A percentile compares a stretch with the other conserved stretches of the same genome.
Evolutionary conservation across 2,113 vertebrate genomes (phyloP).

Genomic region (Oostethus manadensis): DNA sequence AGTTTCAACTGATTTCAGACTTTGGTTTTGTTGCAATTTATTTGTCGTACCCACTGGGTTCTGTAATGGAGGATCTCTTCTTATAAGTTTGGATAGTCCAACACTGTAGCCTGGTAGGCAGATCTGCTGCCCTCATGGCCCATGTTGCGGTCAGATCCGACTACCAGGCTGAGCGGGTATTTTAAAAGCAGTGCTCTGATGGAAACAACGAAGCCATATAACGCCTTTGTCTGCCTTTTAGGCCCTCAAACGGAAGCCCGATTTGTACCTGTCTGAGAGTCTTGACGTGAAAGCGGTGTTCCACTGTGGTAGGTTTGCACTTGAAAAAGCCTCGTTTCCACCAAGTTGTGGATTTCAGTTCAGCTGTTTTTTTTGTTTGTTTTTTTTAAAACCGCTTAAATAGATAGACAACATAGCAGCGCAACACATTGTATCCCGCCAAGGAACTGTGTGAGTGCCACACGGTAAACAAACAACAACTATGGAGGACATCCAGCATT

Average conservation of each 20-base stretch:
- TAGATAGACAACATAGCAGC: no score
- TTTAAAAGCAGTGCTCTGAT: conserved; percentile 40
- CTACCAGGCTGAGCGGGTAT: conserved; percentile 59
- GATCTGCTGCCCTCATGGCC: conserved; percentile 54
- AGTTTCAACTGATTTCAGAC: conserved; percentile 72
- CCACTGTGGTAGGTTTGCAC: conserved; percentile 89
- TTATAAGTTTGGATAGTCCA: conserved; percentile 57
- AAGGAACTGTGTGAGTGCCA: no score
- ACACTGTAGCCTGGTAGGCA: conserved; percentile 57
- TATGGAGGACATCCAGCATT: no score
- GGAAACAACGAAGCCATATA: conserved; percentile 49
- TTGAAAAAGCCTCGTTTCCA: not conserved
- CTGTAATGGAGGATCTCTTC: conserved; percentile 67
- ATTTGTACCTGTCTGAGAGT: conserved; percentile 93
- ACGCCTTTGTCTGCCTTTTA: conserved; percentile 81
- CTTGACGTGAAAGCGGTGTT: conserved; percentile 96
- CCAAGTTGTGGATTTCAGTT: not conserved
- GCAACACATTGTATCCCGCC: no score
- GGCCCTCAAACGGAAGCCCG: conserved; percentile 98
- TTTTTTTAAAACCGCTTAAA: no score
- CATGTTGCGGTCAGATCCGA: conserved; percentile 51
- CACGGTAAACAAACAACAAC: no score
- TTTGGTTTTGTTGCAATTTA: conserved; percentile 73
- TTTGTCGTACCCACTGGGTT: conserved; percentile 73
- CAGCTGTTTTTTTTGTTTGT: no score